phyloP scores from a whole-genome alignment of 1,140 invertebrate species.

The Drosophila orosa region DNA sequence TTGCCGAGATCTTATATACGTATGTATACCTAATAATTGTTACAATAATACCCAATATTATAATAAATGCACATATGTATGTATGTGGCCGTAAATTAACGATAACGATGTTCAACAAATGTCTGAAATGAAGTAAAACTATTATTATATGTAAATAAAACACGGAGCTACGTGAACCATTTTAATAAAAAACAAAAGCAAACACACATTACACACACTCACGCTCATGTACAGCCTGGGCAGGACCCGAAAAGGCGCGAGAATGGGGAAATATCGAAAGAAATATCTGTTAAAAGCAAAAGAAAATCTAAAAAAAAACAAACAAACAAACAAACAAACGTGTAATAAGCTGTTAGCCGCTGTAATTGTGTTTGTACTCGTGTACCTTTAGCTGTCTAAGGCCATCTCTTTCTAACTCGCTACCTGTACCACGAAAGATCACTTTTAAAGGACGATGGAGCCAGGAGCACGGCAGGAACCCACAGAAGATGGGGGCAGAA shows the following conservation, averaged over 20 bases:
- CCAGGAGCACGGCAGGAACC: not conserved
- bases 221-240: conserved; percentile 20
- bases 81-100: conserved; percentile 39
- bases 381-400: conserved; percentile 46
- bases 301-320: conserved; percentile 8
- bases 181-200: conserved; percentile 38
- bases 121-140: conserved; percentile 66
- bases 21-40: conserved; percentile 60
- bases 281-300: conserved; percentile 6
- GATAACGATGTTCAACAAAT: conserved; percentile 58
- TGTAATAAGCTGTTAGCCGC: conserved; percentile 28
- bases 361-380: conserved; percentile 47
- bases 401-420: conserved; percentile 37
- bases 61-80: conserved; percentile 37
- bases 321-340: not conserved
- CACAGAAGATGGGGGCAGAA: not conserved
- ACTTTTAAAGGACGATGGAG: conserved; percentile 7
- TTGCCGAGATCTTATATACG: conserved; percentile 60
- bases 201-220: conserved; percentile 22
- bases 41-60: conserved; percentile 47
- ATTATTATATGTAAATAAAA: conserved; percentile 61
- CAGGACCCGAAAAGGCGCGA: conserved; percentile 31
- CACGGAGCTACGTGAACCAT: conserved; percentile 34
- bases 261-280: conserved; percentile 16
- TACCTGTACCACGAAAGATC: conserved; percentile 21